phyloP scores from a whole-genome alignment of 2,888 invertebrate genomes.

The Cerastis rubricosa region DNA sequence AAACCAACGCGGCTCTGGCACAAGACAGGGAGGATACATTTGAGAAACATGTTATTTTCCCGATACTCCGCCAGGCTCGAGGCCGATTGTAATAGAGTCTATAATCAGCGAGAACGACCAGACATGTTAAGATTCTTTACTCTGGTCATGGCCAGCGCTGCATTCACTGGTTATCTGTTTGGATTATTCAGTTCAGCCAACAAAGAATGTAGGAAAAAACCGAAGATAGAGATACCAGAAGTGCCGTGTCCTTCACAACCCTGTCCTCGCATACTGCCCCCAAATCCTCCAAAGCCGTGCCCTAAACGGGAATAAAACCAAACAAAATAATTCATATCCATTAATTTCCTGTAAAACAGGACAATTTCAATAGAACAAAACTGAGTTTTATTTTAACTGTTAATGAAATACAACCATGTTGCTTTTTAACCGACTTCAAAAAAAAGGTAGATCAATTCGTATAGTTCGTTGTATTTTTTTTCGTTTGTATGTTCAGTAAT shows the following conservation, averaged over 20 bases:
- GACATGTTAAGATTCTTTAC: conserved; percentile 43
- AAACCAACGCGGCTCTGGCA: conserved; percentile 82
- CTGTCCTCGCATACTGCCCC: conserved; percentile 32
- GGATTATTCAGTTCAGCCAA: conserved; percentile 66
- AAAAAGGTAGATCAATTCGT: background rate
- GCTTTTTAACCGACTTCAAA: background rate
- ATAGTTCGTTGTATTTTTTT: too few relatives aligned
- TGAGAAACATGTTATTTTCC: conserved; percentile 64
- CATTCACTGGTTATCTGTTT: conserved; percentile 61
- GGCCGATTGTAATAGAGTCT: conserved; percentile 37
- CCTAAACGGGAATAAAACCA: background rate
- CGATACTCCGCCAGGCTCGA: conserved; percentile 38
- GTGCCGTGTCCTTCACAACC: conserved; percentile 10
- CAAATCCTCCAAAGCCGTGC: conserved; percentile 23
- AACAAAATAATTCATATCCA: conserved; percentile 14
- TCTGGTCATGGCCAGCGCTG: conserved; percentile 11
- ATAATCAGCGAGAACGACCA: conserved; percentile 49
- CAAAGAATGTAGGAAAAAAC: background rate
- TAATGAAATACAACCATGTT: background rate
- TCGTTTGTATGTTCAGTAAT: too few relatives aligned
- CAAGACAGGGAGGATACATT: conserved; percentile 74
- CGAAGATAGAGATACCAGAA: rapidly evolving
- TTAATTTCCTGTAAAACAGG: background rate
- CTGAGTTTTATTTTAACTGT: conserved; percentile 25
- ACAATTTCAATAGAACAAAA: background rate